Percentiles rank a stretch among this genome's conserved stretches.
These are phyloP conservation scores for Tenebrosternarchus preto DNA, from an alignment of 2,113 vertebrate genomes.

Conservation along the genomic window DNA sequence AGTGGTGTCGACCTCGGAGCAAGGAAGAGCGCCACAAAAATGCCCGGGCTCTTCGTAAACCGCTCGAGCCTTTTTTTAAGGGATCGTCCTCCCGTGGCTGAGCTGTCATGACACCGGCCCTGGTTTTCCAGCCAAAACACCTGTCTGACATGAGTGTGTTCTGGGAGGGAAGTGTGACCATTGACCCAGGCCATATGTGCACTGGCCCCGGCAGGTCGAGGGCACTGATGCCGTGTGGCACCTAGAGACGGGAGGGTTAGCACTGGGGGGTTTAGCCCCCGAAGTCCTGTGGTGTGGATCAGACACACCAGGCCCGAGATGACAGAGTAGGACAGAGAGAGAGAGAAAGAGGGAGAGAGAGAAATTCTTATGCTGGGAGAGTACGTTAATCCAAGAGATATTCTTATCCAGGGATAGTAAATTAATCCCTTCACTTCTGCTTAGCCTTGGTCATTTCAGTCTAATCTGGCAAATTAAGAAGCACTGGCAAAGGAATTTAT, in stretches of 20 bases:
- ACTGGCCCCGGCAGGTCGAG: constrained; percentile 11
- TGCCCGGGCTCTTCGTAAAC: not conserved
- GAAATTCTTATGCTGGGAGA: not conserved
- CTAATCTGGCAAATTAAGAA: not conserved
- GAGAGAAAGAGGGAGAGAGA: too few species aligned
- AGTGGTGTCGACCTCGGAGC: too few species aligned
- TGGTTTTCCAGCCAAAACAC: constrained; percentile 19
- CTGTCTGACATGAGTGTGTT: not conserved
- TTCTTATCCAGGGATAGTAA: not conserved
- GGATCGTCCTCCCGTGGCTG: not conserved
- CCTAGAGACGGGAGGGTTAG: constrained; percentile 44
- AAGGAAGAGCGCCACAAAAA: not conserved
- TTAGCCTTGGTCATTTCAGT: not conserved
- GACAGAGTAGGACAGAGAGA: too few species aligned
- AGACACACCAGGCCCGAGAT: constrained; percentile 14
- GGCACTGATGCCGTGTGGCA: constrained; percentile 28
- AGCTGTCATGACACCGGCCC: too few species aligned
- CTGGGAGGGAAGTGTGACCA: constrained; percentile 19
- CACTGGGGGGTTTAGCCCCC: constrained; percentile 32
- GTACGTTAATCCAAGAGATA: not conserved
- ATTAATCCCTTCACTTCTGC: constrained; percentile 2
- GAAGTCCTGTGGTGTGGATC: too few species aligned
- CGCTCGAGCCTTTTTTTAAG: not conserved
- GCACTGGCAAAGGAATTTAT: not conserved
- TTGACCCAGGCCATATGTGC: constrained; percentile 46